phyloP scores from a whole-genome alignment of 1,140 invertebrate species.

The Limonius californicus region DNA sequence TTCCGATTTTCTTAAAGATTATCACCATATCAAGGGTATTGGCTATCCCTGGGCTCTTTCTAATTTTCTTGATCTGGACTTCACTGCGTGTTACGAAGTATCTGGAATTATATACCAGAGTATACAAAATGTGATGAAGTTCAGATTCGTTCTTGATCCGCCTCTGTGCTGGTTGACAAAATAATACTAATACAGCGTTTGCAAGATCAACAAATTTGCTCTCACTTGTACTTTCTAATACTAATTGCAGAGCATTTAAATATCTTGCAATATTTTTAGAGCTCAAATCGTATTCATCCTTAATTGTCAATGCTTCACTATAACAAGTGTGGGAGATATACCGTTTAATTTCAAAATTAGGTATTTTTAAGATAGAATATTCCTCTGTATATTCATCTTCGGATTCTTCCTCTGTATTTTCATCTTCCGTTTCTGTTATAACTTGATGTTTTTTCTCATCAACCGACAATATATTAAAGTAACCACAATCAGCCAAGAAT shows the following conservation, averaged over 20 bases:
- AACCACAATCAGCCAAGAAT: slow-evolving; percentile 22
- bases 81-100: no score
- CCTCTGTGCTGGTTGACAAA: slow-evolving; percentile 6
- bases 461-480: slow-evolving; percentile 19
- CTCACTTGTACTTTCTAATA: slow-evolving; percentile 11
- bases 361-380: neutral
- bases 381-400: no score
- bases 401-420: no score
- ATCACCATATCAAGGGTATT: no score
- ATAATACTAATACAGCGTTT: slow-evolving; percentile 15
- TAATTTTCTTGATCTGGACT: no score
- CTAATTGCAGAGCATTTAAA: slow-evolving; percentile 8
- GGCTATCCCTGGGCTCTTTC: no score
- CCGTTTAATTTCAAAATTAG: no score
- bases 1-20: no score
- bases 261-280: neutral
- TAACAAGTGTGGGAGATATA: slow-evolving; percentile 4
- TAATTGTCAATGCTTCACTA: slow-evolving; percentile 18
- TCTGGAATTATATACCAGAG: no score
- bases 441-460: neutral
- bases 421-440: no score
- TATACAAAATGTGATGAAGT: no score
- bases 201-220: slow-evolving; percentile 16
- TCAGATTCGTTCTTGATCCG: no score
- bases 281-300: neutral